Percentiles rank a stretch among this genome's conserved stretches.
Evolutionary conservation across 2,888 invertebrate species (phyloP).

Genomic region (Lepidochrysops patricia): DNA sequence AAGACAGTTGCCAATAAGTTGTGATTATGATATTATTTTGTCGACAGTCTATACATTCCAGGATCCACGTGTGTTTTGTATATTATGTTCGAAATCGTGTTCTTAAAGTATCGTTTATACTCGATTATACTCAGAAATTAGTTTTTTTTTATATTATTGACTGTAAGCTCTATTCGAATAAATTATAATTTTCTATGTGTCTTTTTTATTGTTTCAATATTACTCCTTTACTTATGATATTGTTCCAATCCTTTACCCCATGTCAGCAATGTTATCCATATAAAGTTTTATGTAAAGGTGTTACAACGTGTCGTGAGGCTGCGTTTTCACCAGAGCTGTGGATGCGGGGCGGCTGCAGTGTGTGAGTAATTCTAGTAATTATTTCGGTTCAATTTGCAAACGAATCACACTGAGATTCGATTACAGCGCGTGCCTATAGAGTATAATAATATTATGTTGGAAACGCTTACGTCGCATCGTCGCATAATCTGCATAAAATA

Average conservation of each 20-base stretch:
- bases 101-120: constrained; percentile 27
- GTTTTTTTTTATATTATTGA: constrained; percentile 54
- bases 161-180: constrained; percentile 59
- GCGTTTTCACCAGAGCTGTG: too few species aligned
- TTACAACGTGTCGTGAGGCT: too few species aligned
- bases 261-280: neutral
- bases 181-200: constrained; percentile 60
- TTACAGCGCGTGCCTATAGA: too few species aligned
- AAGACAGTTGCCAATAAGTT: neutral
- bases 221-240: too few species aligned
- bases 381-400: too few species aligned
- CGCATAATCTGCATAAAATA: too few species aligned
- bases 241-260: constrained; percentile 28
- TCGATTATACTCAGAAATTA: constrained; percentile 53
- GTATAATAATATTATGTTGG: too few species aligned
- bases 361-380: too few species aligned
- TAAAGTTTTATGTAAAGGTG: neutral
- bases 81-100: constrained; percentile 27
- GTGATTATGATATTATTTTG: neutral
- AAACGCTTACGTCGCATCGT: too few species aligned
- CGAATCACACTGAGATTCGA: too few species aligned
- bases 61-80: constrained; percentile 31
- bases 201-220: constrained; percentile 69
- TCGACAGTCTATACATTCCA: constrained; percentile 26
- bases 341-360: too few species aligned